Evolutionary conservation across 2,888 invertebrate species (phyloP).

Genomic region (Adela reaumurella): DNA sequence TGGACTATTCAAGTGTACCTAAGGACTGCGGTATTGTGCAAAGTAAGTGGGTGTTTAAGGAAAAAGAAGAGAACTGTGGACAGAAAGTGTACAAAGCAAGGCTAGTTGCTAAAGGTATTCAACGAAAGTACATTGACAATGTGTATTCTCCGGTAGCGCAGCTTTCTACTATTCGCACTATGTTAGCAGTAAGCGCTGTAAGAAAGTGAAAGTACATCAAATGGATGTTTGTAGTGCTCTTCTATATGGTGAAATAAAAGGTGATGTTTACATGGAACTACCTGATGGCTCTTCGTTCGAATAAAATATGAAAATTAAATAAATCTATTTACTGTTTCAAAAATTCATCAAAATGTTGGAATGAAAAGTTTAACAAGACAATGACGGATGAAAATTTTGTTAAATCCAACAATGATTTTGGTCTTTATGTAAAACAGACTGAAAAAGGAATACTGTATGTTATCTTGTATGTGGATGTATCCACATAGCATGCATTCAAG

Average conservation of each 20-base stretch:
- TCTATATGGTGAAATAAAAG: background rate
- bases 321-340: background rate
- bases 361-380: background rate
- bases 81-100: background rate
- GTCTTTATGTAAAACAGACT: background rate
- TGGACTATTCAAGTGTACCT: too few relatives aligned
- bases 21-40: too few relatives aligned
- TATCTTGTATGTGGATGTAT: background rate
- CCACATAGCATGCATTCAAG: background rate
- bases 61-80: background rate
- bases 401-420: background rate
- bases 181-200: slow-evolving; percentile 1
- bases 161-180: background rate
- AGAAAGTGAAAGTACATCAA: background rate
- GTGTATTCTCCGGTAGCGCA: background rate
- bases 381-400: background rate
- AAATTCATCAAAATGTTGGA: background rate
- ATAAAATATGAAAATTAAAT: background rate
- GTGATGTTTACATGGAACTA: background rate
- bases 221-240: too few relatives aligned
- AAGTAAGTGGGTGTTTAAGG: background rate
- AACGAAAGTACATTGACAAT: background rate
- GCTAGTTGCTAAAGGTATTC: background rate
- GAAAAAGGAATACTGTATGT: background rate
- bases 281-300: background rate